These are phyloP conservation scores for Trochalopteron elliotii DNA, from an alignment of 2,113 vertebrate species.

Conservation along the genomic window DNA sequence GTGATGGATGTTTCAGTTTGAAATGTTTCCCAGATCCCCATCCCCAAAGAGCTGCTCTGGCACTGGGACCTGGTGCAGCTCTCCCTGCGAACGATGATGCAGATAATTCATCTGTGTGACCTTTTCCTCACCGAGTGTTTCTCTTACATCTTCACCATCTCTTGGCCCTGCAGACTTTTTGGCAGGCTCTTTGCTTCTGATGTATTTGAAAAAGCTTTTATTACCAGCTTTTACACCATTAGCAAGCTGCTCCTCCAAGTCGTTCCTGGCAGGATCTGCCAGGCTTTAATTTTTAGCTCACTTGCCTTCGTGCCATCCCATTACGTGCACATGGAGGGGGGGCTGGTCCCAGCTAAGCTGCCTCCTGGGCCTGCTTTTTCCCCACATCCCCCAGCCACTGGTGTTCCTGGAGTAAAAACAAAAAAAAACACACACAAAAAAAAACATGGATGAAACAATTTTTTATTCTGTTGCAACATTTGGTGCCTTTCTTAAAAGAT, in stretches of 20 bases:
- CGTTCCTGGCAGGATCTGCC: slow-evolving; percentile 38
- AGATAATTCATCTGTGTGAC: slow-evolving; percentile 50
- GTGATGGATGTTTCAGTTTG: neutral
- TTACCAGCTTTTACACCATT: slow-evolving; percentile 64
- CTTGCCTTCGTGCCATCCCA: neutral
- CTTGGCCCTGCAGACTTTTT: slow-evolving; percentile 55
- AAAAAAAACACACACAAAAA: neutral
- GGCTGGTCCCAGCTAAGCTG: neutral
- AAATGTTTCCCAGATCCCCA: slow-evolving; percentile 19
- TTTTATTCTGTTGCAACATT: neutral
- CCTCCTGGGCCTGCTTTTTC: neutral
- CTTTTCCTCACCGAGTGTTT: slow-evolving; percentile 39
- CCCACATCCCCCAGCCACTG: neutral
- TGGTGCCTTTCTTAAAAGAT: neutral
- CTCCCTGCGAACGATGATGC: neutral
- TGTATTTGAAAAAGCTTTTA: slow-evolving; percentile 66
- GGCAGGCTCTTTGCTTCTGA: slow-evolving; percentile 60
- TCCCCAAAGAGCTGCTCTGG: neutral
- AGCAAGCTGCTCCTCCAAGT: slow-evolving; percentile 64
- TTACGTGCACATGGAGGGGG: neutral
- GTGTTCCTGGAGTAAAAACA: neutral
- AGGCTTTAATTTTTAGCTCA: slow-evolving; percentile 58
- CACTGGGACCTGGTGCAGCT: neutral
- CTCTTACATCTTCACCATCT: slow-evolving; percentile 53
- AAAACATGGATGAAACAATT: neutral